Conservation (phyloP, 2,888 invertebrate genomes). For the Dromius quadrimaculatus region DNA sequence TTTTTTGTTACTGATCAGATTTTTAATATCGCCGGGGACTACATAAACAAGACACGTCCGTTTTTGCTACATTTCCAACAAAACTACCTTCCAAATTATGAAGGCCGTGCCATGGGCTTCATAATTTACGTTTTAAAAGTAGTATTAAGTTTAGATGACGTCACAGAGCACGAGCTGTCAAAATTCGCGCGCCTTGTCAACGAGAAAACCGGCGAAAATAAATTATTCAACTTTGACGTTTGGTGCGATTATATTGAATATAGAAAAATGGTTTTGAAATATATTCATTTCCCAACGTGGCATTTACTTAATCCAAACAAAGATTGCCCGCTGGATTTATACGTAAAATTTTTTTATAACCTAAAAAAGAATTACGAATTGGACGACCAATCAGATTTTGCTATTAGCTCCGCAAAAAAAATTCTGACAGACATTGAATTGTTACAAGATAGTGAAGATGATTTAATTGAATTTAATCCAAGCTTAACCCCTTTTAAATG, state of each 20-base stretch:
- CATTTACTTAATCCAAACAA: conserved; percentile 60
- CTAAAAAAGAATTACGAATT: conserved; percentile 60
- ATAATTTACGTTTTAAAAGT: conserved; percentile 79
- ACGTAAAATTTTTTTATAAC: conserved; percentile 63
- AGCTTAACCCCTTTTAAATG: conserved; percentile 61
- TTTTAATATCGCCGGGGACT: conserved; percentile 56
- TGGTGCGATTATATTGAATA: conserved; percentile 79
- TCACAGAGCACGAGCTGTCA: conserved; percentile 76
- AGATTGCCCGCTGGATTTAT: conserved; percentile 62
- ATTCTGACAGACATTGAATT: conserved; percentile 57
- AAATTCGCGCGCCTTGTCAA: conserved; percentile 65
- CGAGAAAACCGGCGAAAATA: background rate
- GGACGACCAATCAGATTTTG: conserved; percentile 54
- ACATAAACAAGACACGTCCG: conserved; percentile 59
- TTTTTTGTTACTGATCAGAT: conserved; percentile 54
- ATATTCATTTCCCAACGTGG: conserved; percentile 71
- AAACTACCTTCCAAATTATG: conserved; percentile 72
- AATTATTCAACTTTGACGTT: conserved; percentile 76
- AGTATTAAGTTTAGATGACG: conserved; percentile 78
- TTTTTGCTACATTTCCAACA: background rate
- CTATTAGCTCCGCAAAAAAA: conserved; percentile 54
- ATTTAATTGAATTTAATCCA: conserved; percentile 55
- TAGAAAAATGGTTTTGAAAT: conserved; percentile 72
- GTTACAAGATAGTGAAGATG: conserved; percentile 49
- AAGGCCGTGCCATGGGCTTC: conserved; percentile 77